A percentile compares a stretch with the other conserved stretches of the same genome.
Conservation (phyloP, 2,797 vertebrate genomes). For the Pachyuromys duprasi region DNA sequence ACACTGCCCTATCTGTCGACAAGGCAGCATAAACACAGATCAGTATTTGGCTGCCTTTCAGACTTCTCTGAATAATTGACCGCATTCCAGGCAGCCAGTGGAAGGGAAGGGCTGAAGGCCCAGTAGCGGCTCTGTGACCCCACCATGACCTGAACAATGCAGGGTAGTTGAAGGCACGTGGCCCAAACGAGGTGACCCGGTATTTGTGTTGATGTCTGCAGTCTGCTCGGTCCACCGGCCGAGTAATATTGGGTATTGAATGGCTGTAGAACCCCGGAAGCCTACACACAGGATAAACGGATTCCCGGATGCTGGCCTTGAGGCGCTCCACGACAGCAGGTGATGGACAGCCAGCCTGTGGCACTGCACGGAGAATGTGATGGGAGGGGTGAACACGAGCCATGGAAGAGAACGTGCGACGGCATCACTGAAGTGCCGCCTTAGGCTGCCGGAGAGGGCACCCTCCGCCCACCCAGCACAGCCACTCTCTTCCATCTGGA, state of each 20-base stretch:
- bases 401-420: neutral
- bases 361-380: neutral
- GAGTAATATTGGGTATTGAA: rapidly evolving
- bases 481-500: neutral
- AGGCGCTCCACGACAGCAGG: neutral
- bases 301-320: neutral
- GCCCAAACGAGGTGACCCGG: neutral
- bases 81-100: neutral
- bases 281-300: neutral
- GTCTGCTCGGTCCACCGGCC: neutral
- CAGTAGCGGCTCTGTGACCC: neutral
- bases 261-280: neutral
- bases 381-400: neutral
- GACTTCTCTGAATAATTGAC: neutral
- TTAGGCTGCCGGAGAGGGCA: too few species aligned
- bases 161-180: neutral
- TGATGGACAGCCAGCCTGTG: neutral
- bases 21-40: neutral
- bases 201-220: too few species aligned
- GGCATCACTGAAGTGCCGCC: neutral
- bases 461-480: too few species aligned
- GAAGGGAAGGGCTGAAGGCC: neutral
- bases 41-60: too few species aligned
- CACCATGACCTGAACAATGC: neutral
- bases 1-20: neutral